Percentiles rank a stretch among this genome's conserved stretches.
Evolutionary conservation across 2,888 invertebrate genomes (phyloP).

Genomic region (Prenolepis imparis): DNA sequence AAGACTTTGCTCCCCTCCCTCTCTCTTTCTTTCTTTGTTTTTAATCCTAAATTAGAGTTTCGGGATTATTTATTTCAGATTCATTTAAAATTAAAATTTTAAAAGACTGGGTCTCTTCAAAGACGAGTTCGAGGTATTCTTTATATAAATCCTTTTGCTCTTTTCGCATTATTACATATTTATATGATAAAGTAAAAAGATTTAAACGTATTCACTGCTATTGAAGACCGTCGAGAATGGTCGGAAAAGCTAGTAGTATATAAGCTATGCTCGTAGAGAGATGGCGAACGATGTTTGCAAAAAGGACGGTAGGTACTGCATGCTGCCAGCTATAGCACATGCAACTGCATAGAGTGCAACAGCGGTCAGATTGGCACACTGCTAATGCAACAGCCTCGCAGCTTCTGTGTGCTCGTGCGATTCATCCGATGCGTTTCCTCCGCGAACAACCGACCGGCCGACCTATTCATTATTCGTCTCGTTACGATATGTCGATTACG

Average conservation of each 20-base stretch:
- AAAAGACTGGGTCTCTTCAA: neutral
- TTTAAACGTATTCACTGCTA: neutral
- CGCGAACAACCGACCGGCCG: neutral
- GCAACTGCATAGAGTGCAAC: conserved; percentile 53
- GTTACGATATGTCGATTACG: conserved; percentile 33
- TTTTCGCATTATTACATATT: neutral
- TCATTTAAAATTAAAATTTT: conserved; percentile 24
- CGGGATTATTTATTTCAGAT: neutral
- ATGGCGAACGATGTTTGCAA: conserved; percentile 68
- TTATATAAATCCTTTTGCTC: conserved; percentile 4
- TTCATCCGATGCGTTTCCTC: conserved; percentile 65
- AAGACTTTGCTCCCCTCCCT: neutral
- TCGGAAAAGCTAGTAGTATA: conserved; percentile 73
- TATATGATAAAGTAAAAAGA: neutral
- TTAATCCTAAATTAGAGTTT: neutral
- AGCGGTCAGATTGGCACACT: conserved; percentile 55
- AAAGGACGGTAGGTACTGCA: conserved; percentile 63
- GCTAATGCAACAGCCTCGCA: conserved; percentile 64
- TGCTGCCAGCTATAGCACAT: conserved; percentile 34
- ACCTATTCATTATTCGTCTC: neutral
- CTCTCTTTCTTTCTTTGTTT: neutral
- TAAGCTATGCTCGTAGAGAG: conserved; percentile 55
- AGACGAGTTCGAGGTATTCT: neutral
- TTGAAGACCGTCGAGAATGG: conserved; percentile 32
- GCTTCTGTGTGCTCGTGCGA: conserved; percentile 65